A percentile compares a stretch with the other conserved stretches of the same genome.
phyloP scores from a whole-genome alignment of 2,888 invertebrate species.

The Apoda limacodes region DNA sequence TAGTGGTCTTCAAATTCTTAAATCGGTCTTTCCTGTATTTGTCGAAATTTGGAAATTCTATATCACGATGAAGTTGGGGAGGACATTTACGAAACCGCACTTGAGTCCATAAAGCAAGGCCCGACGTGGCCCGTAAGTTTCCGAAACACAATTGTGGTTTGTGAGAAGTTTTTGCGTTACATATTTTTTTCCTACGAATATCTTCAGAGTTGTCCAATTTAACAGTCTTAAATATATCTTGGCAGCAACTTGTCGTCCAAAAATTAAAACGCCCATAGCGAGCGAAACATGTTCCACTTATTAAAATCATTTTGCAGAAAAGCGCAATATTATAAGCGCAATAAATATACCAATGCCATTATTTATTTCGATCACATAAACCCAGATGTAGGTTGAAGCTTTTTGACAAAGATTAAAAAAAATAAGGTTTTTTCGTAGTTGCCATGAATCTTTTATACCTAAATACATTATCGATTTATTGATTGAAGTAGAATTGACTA shows the following conservation, averaged over 20 bases:
- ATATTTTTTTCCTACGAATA: neutral
- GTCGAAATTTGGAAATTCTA: slow-evolving; percentile 45
- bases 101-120: slow-evolving; percentile 33
- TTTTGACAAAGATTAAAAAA: too few relatives aligned
- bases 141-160: slow-evolving; percentile 13
- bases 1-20: slow-evolving; percentile 37
- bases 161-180: neutral
- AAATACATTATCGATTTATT: too few relatives aligned
- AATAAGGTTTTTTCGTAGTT: too few relatives aligned
- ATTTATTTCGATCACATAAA: too few relatives aligned
- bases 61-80: slow-evolving; percentile 49
- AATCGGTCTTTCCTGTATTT: slow-evolving; percentile 42
- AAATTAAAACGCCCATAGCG: slow-evolving; percentile 25
- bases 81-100: slow-evolving; percentile 37
- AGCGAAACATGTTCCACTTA: slow-evolving; percentile 24
- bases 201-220: neutral
- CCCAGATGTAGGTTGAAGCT: too few relatives aligned
- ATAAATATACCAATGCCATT: too few relatives aligned
- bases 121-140: slow-evolving; percentile 15
- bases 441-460: too few relatives aligned
- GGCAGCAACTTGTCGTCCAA: slow-evolving; percentile 25
- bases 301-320: slow-evolving; percentile 40
- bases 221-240: slow-evolving; percentile 20
- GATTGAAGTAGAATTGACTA: too few relatives aligned
- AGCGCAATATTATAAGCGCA: too few relatives aligned